Evolutionary conservation across 92 coral and sea anemone species (phyloP), one percentile per base, ranked within the genome.

Genomic region (Zoanthus sociatus): DNA sequence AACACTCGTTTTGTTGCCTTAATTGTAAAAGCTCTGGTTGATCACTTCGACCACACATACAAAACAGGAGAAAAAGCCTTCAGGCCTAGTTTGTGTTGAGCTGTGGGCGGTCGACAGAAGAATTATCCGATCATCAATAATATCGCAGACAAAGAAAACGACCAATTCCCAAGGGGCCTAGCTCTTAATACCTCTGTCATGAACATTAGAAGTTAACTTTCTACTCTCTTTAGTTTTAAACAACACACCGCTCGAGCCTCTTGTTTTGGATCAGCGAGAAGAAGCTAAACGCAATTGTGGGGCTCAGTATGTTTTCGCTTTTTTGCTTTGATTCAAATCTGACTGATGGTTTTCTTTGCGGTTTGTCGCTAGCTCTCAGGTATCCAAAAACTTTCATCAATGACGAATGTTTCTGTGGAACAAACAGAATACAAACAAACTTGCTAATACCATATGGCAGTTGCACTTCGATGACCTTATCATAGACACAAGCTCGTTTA

Each of bases 21-120:
- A 67, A 45, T 21, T 48, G 7, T 50, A 20, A 66, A 33, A 12
- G 53, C 85, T 46, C 44, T 20, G 70, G 45, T 9, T 63, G 12
- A 70, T 45, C 61, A 81, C n/a, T 88, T 69, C 86, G 94, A 91
- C 94, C 94, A 91, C 94, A 91, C 94, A 87, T 88, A 88, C 91
- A 78, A 78, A 92, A 77, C 87, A 90, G 78, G 72, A 86, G 72
- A 64, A 78, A 70, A 60, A 71, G 89, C 94, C 95, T 92, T 67
- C 69, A 82, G 98, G 98, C 90, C 92, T 87, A 86, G 70, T 86
- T 87, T 93, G 89, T 86, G 90, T 83, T 82, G 89, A 90, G 84
- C 95, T 72, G 93, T 92, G 93, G 98, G 98, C 93, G 98, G 94
- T 88, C 98, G 92, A 93, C 92, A 93, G 92, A 90, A 92, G 87